Evolutionary conservation across 2,113 vertebrate genomes (phyloP), one percentile per base, ranked within the genome.

Genomic region (Stigmatopora nigra): DNA sequence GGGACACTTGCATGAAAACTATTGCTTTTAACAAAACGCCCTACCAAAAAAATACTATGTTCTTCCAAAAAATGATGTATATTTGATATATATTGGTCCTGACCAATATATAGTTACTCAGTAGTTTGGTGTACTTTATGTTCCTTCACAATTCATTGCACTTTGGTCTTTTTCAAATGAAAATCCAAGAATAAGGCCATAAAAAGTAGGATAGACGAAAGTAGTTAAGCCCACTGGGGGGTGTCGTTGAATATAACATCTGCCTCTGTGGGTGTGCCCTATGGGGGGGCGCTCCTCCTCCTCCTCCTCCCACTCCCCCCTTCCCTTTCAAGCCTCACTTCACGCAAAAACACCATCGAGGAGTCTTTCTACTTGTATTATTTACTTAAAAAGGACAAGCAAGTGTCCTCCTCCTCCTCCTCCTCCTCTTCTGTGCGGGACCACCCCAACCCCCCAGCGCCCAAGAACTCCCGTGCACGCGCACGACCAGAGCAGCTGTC

Each of bases 401-500:
- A 22, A 13, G 5, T 13, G 31, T 15, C 12, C 25, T 31, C 13
- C 53, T 13, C 25, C 22, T 31, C 5, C n/a, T n/a, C n/a, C n/a
- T n/a, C n/a, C n/a, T n/a, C n/a, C n/a, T n/a, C n/a, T n/a, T n/a
- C n/a, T n/a, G n/a, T 8, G 53, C 13, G 53, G 53, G 53, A 62
- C 52, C 17, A 15, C 19, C 16, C 57, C 45, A n/a, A 1, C 45
- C 67, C 64, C 38, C 68, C 31, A n/a, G 7, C 20, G 61, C 20
- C 49, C 41, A 17, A 17, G 49, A 15, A 31, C 8, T 63, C 48
- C 16, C 12, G 22, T 25, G 81, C 66, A 79, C 59, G 73, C 83
- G 81, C 80, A 71, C 79, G 61, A 14, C 1, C 36, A 0, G 17
- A 80, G 82, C 87, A 88, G 87, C 86, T 88, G 86, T 89, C 86